phyloP scores from a whole-genome alignment of 1,140 invertebrate species.

The Dinoponera quadriceps region DNA sequence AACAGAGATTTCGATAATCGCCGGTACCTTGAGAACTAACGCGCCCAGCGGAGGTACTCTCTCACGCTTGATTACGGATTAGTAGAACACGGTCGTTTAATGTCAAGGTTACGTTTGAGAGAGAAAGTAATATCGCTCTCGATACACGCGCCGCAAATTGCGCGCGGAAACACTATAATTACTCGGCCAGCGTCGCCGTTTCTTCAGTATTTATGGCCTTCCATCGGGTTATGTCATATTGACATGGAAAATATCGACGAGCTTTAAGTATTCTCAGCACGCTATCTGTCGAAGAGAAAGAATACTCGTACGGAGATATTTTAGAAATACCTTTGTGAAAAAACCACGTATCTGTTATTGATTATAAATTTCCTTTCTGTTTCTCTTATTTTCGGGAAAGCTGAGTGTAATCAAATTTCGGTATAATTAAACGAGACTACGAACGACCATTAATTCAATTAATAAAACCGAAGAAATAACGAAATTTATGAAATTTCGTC shows the following conservation, averaged over 20 bases:
- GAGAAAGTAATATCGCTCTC: conserved; percentile 37
- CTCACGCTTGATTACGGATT: not conserved
- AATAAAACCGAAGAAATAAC: too few species aligned
- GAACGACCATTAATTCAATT: too few species aligned
- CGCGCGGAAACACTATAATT: conserved; percentile 15
- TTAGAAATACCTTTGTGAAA: not conserved
- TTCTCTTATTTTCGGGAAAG: too few species aligned
- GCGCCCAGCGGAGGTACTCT: not conserved
- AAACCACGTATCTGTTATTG: too few species aligned
- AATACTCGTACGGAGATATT: not conserved
- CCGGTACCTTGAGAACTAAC: not conserved
- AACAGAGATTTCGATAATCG: conserved; percentile 9
- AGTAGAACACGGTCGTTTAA: conserved; percentile 24
- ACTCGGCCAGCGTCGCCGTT: not conserved
- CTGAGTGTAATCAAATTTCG: too few species aligned
- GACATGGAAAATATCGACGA: not conserved
- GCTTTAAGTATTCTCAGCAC: not conserved
- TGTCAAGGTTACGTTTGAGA: conserved; percentile 40
- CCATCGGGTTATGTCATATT: not conserved
- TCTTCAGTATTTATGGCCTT: not conserved
- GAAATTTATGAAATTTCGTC: too few species aligned
- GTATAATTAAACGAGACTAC: too few species aligned
- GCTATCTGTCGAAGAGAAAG: not conserved
- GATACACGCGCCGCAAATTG: conserved; percentile 26
- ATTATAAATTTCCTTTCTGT: too few species aligned